Evolutionary conservation across 2,113 vertebrate species (phyloP).

Genomic region (Nothocercus nigrocapillus): DNA sequence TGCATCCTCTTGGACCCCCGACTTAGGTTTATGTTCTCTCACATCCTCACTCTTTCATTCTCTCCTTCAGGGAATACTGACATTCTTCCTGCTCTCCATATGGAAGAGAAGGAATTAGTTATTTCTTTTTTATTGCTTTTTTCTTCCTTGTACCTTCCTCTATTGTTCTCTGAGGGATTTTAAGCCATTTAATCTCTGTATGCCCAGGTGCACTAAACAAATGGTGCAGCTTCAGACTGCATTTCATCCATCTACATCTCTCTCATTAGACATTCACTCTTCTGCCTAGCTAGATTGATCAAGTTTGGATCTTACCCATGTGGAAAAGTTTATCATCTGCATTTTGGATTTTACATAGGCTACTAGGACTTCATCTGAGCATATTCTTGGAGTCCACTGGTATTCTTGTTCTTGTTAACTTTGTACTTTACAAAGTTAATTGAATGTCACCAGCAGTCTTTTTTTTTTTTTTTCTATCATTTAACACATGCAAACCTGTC

Average conservation of each 20-base stretch:
- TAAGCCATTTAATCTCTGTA: conserved; percentile 13
- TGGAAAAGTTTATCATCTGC: background rate
- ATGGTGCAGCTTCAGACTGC: background rate
- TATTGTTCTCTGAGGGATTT: conserved; percentile 1
- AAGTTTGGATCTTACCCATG: background rate
- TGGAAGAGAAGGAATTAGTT: background rate
- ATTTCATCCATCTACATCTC: background rate
- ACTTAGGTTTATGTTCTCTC: background rate
- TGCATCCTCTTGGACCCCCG: background rate
- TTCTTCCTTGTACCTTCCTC: background rate
- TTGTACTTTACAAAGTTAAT: conserved; percentile 7
- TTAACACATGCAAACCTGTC: background rate
- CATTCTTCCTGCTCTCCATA: background rate
- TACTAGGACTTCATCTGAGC: background rate
- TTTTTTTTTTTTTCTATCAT: background rate
- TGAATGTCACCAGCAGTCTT: background rate
- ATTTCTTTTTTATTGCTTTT: conserved; percentile 3
- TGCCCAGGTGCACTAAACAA: background rate
- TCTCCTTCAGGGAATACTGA: background rate
- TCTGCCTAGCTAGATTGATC: conserved; percentile 16
- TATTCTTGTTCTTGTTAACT: background rate
- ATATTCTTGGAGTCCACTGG: background rate
- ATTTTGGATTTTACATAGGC: background rate
- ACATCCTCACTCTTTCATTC: background rate
- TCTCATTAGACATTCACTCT: background rate